phyloP scores from a whole-genome alignment of 2,888 invertebrate genomes.

The Podotricha telesiphe region DNA sequence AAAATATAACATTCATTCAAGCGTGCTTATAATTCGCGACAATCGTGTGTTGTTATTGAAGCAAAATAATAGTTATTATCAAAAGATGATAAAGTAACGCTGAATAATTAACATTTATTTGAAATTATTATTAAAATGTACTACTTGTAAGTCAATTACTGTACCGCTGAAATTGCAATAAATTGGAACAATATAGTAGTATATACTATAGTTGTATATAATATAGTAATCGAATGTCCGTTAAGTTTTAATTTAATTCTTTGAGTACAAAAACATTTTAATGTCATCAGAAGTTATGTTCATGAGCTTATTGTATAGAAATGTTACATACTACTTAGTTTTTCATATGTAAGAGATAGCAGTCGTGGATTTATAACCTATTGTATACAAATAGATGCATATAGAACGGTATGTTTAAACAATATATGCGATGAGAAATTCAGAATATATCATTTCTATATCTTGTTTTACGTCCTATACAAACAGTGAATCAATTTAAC shows the following conservation, averaged over 20 bases:
- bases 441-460: slow-evolving; percentile 30
- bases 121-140: too few species aligned
- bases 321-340: slow-evolving; percentile 31
- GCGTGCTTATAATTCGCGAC: not conserved
- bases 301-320: slow-evolving; percentile 22
- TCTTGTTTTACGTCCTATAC: slow-evolving; percentile 36
- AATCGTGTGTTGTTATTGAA: not conserved
- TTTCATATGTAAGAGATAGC: slow-evolving; percentile 32
- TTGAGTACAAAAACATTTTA: slow-evolving; percentile 1
- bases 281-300: slow-evolving; percentile 46
- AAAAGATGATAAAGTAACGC: too few species aligned
- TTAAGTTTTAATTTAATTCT: not conserved
- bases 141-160: too few species aligned
- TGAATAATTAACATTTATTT: too few species aligned
- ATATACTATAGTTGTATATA: too few species aligned
- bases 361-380: slow-evolving; percentile 38
- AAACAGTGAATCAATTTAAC: slow-evolving; percentile 36
- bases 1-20: not conserved
- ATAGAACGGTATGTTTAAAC: slow-evolving; percentile 37
- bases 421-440: slow-evolving; percentile 32
- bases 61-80: not conserved
- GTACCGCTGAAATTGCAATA: too few species aligned
- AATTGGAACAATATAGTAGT: too few species aligned
- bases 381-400: slow-evolving; percentile 42
- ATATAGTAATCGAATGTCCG: not conserved